phyloP scores from a whole-genome alignment of 2,113 vertebrate species.

The Corydoras maculifer region DNA sequence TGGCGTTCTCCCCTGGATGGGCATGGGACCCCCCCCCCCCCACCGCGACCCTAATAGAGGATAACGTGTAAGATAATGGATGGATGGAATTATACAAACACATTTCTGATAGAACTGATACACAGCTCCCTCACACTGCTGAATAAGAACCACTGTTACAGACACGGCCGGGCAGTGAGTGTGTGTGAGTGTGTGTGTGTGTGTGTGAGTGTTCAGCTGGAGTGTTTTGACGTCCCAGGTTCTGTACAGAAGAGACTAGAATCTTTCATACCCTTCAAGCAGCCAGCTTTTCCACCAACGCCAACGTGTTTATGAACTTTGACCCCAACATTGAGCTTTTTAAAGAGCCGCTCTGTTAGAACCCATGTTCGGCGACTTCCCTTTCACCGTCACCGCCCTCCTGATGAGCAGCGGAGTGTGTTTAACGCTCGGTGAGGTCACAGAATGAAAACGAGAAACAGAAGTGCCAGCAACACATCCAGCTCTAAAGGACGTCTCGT shows the following conservation, averaged over 20 bases:
- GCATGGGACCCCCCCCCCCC: too few relatives aligned
- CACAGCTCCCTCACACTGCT: neutral
- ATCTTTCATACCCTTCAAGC: constrained; percentile 11
- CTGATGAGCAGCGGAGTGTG: constrained; percentile 12
- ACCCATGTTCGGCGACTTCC: constrained; percentile 20
- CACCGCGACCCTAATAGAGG: too few relatives aligned
- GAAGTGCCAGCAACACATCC: neutral
- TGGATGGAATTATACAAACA: neutral
- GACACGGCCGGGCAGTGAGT: too few relatives aligned
- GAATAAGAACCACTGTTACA: neutral
- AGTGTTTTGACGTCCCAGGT: constrained; percentile 22
- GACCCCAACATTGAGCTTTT: constrained; percentile 8
- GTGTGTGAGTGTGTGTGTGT: neutral
- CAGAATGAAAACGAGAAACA: constrained; percentile 1
- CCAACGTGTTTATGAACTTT: constrained; percentile 3
- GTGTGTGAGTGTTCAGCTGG: constrained; percentile 24
- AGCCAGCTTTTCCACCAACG: neutral
- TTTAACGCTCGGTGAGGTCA: constrained; percentile 19
- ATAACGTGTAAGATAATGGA: too few relatives aligned
- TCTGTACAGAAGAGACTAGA: constrained; percentile 26
- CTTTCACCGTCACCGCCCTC: constrained; percentile 14
- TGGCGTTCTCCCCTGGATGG: too few relatives aligned
- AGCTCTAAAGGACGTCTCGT: too few relatives aligned
- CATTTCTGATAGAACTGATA: too few relatives aligned
- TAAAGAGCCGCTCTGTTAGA: constrained; percentile 12